phyloP scores from a whole-genome alignment of 2,797 vertebrate species.

The Geotria australis region DNA sequence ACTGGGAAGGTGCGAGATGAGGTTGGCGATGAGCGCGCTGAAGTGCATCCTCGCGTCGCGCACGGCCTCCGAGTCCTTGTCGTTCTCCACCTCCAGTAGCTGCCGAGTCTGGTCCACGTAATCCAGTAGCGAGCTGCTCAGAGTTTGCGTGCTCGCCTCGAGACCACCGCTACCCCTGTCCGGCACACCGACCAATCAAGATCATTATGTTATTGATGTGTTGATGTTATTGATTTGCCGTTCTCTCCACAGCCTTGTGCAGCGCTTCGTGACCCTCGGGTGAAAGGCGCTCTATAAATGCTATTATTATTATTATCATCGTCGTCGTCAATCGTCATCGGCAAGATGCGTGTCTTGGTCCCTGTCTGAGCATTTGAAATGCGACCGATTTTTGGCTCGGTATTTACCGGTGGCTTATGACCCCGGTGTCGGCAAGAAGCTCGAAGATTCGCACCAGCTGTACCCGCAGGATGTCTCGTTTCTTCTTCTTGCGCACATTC shows the following conservation, averaged over 20 bases:
- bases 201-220: no score
- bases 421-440: slow-evolving; percentile 81
- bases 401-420: slow-evolving; percentile 68
- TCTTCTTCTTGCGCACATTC: slow-evolving; percentile 98
- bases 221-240: no score
- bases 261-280: no score
- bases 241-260: no score
- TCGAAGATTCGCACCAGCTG: slow-evolving; percentile 98
- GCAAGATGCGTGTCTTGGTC: background rate
- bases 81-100: slow-evolving; percentile 83
- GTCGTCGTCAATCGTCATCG: background rate
- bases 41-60: slow-evolving; percentile 96
- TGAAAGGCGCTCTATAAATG: no score
- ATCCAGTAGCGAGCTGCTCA: slow-evolving; percentile 74
- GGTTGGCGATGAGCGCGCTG: slow-evolving; percentile 95
- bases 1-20: slow-evolving; percentile 98
- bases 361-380: background rate
- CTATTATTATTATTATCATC: no score
- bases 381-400: background rate
- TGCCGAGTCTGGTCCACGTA: slow-evolving; percentile 91
- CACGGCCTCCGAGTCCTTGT: slow-evolving; percentile 87
- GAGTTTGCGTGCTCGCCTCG: slow-evolving; percentile 77
- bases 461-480: slow-evolving; percentile 88
- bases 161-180: slow-evolving; percentile 70
- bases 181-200: no score